A percentile compares a stretch with the other conserved stretches of the same genome.
phyloP scores from a whole-genome alignment of 2,113 vertebrate species.

The Seriola rivoliana region DNA sequence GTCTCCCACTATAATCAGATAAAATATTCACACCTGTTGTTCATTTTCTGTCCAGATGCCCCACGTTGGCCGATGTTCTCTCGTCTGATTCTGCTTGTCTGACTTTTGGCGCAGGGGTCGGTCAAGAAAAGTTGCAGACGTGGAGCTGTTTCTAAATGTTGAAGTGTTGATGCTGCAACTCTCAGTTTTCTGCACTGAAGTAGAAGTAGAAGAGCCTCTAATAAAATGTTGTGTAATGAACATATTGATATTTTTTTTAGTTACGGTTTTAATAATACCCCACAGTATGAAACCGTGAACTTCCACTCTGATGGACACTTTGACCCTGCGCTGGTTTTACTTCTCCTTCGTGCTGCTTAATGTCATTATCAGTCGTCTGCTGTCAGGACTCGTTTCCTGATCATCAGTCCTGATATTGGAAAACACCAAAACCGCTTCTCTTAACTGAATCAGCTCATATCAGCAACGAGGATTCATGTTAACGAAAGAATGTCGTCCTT shows the following conservation, averaged over 20 bases:
- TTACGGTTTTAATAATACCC: neutral
- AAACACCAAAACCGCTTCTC: neutral
- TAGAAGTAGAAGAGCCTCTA: too few relatives aligned
- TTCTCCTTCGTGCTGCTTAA: slow-evolving; percentile 30
- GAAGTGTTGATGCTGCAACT: slow-evolving; percentile 15
- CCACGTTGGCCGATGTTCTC: too few relatives aligned
- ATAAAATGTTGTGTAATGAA: neutral
- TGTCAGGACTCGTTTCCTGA: slow-evolving; percentile 17
- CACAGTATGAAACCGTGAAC: neutral
- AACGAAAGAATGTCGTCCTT: neutral
- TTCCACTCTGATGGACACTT: slow-evolving; percentile 4
- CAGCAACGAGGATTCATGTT: neutral
- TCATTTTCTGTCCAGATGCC: too few relatives aligned
- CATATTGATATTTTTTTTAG: neutral
- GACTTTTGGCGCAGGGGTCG: neutral
- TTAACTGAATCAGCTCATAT: neutral
- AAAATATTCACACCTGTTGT: too few relatives aligned
- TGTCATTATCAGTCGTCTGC: neutral
- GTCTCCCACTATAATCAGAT: neutral
- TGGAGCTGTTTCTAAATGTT: neutral
- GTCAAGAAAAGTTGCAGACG: neutral
- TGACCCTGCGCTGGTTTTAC: slow-evolving; percentile 8
- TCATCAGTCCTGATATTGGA: neutral
- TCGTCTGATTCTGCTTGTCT: too few relatives aligned
- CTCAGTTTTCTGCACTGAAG: slow-evolving; percentile 7